Evolutionary conservation across 2,888 invertebrate species (phyloP), one percentile per base, ranked within the genome.

Genomic region (Eupithecia insigniata): DNA sequence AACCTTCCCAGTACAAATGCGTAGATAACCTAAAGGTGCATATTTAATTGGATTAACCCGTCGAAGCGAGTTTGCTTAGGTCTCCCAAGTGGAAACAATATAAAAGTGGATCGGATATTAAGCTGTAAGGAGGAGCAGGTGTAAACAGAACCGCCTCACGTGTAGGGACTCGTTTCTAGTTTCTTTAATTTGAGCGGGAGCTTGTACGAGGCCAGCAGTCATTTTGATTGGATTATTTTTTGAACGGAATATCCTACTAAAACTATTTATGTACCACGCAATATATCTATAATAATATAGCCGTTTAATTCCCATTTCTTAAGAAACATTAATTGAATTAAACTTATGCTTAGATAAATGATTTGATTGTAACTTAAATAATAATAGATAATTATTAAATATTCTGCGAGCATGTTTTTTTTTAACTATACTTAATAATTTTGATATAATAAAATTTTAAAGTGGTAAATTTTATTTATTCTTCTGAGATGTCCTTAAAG

Each of bases 81-180:
- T 90, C 89, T 86, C 85, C 82, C 83, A 83, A 84, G 89, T 87
- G 87, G 87, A 87, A 89, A 90, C 89, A 89, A 90, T 88, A 90
- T 90, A 91, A 90, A 90, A 88, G 88, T 87, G 85, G 89, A 87
- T 87, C 92, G 93, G 93, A 92, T 92, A 93, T 92, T 92, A 90
- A 90, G 84, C 82, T 82, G 88, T 87, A 87, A 87, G 91, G 91
- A 88, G 90, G 89, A 89, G 84, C 89, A 89, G 90, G 90, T 88
- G 90, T 89, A 91, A 88, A 92, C 87, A 91, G 81, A 80, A 79
- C 79, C 82, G 82, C 82, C 81, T 72, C 86, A 83, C 85, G 84
- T 85, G 82, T 82, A 83, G 80, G 84, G 83, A 85, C 81, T 86
- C 83, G 85, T 87, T 85, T 86, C 83, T 85, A 87, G 86, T 89